These are phyloP conservation scores for Sympetrum striolatum DNA, from an alignment of 2,888 invertebrate species.

Conservation along the genomic window DNA sequence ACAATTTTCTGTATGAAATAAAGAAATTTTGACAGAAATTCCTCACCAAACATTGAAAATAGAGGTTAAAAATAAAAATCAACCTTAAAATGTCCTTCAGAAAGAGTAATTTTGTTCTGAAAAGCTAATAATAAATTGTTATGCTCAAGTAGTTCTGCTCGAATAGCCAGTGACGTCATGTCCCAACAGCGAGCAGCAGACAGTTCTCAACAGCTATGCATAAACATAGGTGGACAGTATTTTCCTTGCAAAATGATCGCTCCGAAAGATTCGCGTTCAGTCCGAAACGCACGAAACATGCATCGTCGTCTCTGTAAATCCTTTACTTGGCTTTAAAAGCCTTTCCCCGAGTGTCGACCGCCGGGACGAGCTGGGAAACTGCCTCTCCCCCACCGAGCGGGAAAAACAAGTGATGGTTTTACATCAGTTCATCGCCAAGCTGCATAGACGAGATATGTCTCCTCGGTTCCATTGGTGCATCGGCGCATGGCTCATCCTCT, in stretches of 20 bases:
- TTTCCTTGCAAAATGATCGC: background rate
- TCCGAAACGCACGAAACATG: background rate
- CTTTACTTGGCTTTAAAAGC: background rate
- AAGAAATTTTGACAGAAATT: background rate
- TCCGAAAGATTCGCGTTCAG: background rate
- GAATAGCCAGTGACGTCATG: conserved; percentile 16
- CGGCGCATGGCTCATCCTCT: background rate
- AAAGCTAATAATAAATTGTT: background rate
- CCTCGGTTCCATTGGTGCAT: background rate
- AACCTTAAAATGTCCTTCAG: background rate
- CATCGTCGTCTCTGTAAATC: background rate
- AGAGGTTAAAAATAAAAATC: background rate
- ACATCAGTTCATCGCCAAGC: background rate
- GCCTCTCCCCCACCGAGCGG: background rate
- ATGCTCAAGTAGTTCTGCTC: background rate
- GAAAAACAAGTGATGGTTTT: background rate
- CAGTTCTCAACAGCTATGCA: background rate
- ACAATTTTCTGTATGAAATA: background rate
- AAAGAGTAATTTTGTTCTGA: background rate
- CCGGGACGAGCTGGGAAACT: background rate
- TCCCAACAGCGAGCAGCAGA: conserved; percentile 6
- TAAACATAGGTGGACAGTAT: background rate
- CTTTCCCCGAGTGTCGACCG: background rate
- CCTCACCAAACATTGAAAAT: background rate
- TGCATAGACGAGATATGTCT: background rate